phyloP scores from a whole-genome alignment of 1,140 invertebrate species.

The Hypothenemus hampei region DNA sequence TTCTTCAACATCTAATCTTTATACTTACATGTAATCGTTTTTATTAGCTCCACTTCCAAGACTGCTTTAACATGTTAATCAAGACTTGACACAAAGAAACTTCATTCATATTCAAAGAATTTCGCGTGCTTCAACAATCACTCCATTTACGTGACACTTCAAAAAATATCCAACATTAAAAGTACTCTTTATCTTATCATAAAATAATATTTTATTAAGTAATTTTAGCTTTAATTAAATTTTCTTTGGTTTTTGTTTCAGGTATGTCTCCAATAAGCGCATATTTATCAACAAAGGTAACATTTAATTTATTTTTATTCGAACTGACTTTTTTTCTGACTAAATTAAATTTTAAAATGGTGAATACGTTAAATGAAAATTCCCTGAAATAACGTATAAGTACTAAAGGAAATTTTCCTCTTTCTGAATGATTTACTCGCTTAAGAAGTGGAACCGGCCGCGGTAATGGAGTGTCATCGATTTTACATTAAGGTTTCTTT shows the following conservation, averaged over 20 bases:
- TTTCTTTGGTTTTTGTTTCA: background rate
- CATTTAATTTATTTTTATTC: too few species aligned
- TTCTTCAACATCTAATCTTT: too few species aligned
- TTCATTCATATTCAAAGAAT: slow-evolving; percentile 20
- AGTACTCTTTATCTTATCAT: slow-evolving; percentile 10
- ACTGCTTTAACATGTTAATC: slow-evolving; percentile 18
- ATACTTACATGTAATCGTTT: too few species aligned
- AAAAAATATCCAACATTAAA: slow-evolving; percentile 16
- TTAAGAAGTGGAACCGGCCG: slow-evolving; percentile 42
- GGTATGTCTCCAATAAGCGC: too few species aligned
- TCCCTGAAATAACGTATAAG: too few species aligned
- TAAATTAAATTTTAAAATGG: too few species aligned
- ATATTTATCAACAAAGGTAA: too few species aligned
- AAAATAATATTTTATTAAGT: slow-evolving; percentile 17
- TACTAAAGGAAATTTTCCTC: slow-evolving; percentile 30
- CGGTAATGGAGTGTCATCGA: slow-evolving; percentile 47
- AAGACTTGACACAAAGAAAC: slow-evolving; percentile 10
- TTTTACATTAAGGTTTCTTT: slow-evolving; percentile 49
- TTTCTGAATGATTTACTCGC: slow-evolving; percentile 41
- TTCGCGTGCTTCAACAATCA: slow-evolving; percentile 13
- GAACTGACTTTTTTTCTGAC: too few species aligned
- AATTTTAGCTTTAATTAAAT: slow-evolving; percentile 1
- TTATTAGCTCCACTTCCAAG: too few species aligned
- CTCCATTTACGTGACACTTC: slow-evolving; percentile 10
- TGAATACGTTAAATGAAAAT: too few species aligned